phyloP scores from a whole-genome alignment of 1,140 invertebrate species.

The Araneus ventricosus region DNA sequence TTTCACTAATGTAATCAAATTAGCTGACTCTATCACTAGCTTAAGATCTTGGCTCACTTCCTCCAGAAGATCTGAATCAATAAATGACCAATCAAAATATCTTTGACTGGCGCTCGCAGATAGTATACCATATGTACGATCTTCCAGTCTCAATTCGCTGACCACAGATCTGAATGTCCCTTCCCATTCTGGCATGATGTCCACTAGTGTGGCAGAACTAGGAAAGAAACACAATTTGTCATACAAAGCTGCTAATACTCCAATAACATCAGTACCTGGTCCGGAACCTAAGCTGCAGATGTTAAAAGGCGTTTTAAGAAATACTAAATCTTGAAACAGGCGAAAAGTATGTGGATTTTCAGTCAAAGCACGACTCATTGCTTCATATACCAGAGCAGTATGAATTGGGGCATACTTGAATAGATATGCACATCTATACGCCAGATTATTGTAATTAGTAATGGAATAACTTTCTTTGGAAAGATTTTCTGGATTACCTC shows the following conservation, averaged over 20 bases:
- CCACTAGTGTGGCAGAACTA: background rate
- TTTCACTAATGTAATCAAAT: slow-evolving; percentile 38
- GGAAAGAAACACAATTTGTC: background rate
- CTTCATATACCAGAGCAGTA: background rate
- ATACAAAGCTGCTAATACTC: background rate
- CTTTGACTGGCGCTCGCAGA: background rate
- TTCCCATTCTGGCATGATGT: slow-evolving; percentile 6
- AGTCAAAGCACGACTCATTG: background rate
- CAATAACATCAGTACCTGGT: slow-evolving; percentile 32
- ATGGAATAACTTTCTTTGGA: background rate
- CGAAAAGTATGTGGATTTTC: background rate
- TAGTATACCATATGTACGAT: background rate
- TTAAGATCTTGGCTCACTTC: background rate
- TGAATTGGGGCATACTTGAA: slow-evolving; percentile 46
- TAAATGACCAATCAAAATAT: background rate
- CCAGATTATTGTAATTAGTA: background rate
- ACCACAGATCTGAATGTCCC: slow-evolving; percentile 1
- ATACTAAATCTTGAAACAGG: background rate
- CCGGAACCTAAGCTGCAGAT: slow-evolving; percentile 48
- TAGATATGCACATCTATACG: slow-evolving; percentile 50
- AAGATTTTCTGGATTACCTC: background rate
- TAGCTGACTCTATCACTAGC: background rate
- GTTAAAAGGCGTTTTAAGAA: background rate
- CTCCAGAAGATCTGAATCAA: background rate
- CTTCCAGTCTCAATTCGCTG: background rate